Evolutionary conservation across 2,113 vertebrate species (phyloP), one percentile per base, ranked within the genome.

Genomic region (Lophochroa leadbeateri): DNA sequence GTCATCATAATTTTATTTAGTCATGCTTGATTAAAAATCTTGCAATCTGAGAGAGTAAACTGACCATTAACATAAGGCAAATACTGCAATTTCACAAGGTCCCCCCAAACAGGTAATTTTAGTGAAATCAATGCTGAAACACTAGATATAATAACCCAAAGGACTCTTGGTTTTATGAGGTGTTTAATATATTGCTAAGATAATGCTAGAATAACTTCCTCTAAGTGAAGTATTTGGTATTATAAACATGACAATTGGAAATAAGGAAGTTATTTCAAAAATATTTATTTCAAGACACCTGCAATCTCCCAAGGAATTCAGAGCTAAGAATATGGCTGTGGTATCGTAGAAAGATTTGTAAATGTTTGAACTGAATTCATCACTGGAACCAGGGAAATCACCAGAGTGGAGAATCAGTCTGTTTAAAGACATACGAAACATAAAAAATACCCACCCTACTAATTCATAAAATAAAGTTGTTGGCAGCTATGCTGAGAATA

Each of bases 31-130:
- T 90, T 50, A 93, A 96, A 97, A 96, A 82, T 33, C 35, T 75
- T 90, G 33, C 41, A 76, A 41, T 67, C 7, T 91, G 96, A 97
- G 96, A 87, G 63, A 72, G 29, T n/a, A 93, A 91, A 77, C 44
- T 75, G 79, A 65, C 96, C 92, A 92, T 88, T 95, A 92, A 96
- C 65, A 90, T 78, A 94, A 86, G 83, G 64, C 71, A 97, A 97
- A 76, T 95, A 80, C 9, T 94, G 76, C 52, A 90, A 70, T 90
- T 96, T 53, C 27, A 93, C 65, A 95, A 92, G 60, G 77, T 72
- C 77, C 37, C 71, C 84, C 68, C 94, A 86, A 98, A 97, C 92
- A 96, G 44, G 93, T 82, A 75, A 97, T 91, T 97, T 83, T 88
- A 97, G 91, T 91, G 82, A 91, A 89, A 67, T 94, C 86, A 81